phyloP scores from a whole-genome alignment of 2,113 vertebrate genomes.

The Tichodroma muraria region DNA sequence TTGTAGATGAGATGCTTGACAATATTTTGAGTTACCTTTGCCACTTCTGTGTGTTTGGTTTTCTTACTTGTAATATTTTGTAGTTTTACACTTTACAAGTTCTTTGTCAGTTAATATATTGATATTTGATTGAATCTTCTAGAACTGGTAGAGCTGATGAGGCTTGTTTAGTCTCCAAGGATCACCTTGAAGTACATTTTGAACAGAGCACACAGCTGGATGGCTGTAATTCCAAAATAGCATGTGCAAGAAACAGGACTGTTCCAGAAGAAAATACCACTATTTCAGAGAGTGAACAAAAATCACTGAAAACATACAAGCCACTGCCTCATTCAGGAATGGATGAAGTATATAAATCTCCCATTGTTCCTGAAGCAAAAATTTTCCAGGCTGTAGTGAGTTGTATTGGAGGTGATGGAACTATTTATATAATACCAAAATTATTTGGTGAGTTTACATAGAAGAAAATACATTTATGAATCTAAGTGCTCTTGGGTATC shows the following conservation, averaged over 20 bases:
- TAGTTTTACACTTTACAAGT: neutral
- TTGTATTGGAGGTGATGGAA: slow-evolving; percentile 78
- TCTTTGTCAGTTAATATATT: neutral
- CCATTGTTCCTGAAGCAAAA: slow-evolving; percentile 72
- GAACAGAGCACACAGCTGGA: neutral
- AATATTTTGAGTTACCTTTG: neutral
- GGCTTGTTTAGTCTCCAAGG: neutral
- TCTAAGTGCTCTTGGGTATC: neutral
- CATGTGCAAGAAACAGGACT: neutral
- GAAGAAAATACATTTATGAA: neutral
- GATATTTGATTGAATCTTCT: slow-evolving; percentile 19
- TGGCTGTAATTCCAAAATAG: neutral
- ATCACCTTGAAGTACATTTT: neutral
- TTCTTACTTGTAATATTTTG: neutral
- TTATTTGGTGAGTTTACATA: slow-evolving; percentile 58
- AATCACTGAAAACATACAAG: neutral
- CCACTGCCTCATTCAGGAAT: neutral
- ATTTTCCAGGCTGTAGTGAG: slow-evolving; percentile 71
- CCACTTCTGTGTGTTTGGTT: neutral
- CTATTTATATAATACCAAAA: slow-evolving; percentile 79
- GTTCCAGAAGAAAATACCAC: neutral
- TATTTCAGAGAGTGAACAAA: neutral
- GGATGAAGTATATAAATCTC: slow-evolving; percentile 71
- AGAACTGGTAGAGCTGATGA: slow-evolving; percentile 33
- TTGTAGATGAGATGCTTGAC: neutral